Conservation (phyloP, 2,888 invertebrate genomes). For the Rhogogaster chlorosoma region DNA sequence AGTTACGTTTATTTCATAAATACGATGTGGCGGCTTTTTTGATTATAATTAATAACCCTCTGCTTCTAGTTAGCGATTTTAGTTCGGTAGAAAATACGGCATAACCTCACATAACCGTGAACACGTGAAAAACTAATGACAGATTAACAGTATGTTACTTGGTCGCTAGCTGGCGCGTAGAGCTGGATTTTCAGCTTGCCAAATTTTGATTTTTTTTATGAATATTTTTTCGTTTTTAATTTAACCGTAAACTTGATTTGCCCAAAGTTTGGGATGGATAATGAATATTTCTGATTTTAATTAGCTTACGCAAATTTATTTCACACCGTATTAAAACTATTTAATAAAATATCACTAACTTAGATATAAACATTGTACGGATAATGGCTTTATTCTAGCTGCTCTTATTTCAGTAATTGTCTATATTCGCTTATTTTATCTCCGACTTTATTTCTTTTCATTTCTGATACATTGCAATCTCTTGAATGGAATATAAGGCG, state of each 20-base stretch:
- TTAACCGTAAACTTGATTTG: not conserved
- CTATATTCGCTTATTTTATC: not conserved
- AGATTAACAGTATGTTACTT: not conserved
- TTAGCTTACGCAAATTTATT: not conserved
- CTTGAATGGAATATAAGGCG: not conserved
- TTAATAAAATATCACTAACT: not conserved
- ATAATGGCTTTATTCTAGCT: not conserved
- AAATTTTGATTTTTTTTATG: not conserved
- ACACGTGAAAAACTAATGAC: not conserved
- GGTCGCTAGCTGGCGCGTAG: not conserved
- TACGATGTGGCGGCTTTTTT: not conserved
- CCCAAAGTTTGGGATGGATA: not conserved
- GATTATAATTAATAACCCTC: not conserved
- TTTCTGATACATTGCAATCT: not conserved
- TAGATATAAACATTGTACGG: too few relatives aligned
- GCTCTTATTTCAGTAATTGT: not conserved
- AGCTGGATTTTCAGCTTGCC: not conserved
- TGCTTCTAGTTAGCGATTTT: not conserved
- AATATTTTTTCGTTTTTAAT: not conserved
- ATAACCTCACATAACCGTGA: slow-evolving; percentile 14
- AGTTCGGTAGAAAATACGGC: not conserved
- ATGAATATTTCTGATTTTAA: not conserved
- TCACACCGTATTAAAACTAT: not conserved
- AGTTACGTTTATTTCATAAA: not conserved
- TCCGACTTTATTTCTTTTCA: not conserved